Evolutionary conservation across 2,797 vertebrate genomes (phyloP).

Genomic region (Ispidina picta): DNA sequence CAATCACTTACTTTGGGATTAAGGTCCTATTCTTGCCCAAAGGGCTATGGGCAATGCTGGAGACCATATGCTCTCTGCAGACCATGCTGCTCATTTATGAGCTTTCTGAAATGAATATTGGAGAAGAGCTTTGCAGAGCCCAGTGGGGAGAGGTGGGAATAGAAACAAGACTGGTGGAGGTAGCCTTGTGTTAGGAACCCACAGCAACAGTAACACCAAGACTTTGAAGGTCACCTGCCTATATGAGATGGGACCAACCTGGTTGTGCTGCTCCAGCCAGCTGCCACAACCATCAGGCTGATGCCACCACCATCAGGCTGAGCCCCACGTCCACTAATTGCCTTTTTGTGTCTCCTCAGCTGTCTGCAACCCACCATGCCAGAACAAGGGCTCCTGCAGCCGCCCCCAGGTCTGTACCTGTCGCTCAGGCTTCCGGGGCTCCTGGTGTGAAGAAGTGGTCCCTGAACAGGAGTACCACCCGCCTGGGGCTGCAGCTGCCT

Average conservation of each 20-base stretch:
- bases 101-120: neutral
- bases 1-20: neutral
- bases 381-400: constrained; percentile 95
- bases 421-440: constrained; percentile 91
- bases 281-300: neutral
- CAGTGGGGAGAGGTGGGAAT: neutral
- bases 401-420: constrained; percentile 93
- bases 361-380: constrained; percentile 93
- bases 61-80: neutral
- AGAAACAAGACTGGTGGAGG: neutral
- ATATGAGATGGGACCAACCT: neutral
- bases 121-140: neutral
- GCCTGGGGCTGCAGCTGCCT: constrained; percentile 67
- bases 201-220: neutral
- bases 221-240: neutral
- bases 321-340: neutral
- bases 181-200: neutral
- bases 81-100: neutral
- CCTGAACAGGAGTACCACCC: constrained; percentile 93
- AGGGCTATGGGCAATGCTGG: neutral
- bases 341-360: constrained; percentile 79
- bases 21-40: neutral
- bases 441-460: constrained; percentile 87
- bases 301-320: neutral
- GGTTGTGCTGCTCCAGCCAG: neutral